These are phyloP conservation scores for Tuta absoluta DNA, from an alignment of 2,888 invertebrate genomes.

Conservation along the genomic window DNA sequence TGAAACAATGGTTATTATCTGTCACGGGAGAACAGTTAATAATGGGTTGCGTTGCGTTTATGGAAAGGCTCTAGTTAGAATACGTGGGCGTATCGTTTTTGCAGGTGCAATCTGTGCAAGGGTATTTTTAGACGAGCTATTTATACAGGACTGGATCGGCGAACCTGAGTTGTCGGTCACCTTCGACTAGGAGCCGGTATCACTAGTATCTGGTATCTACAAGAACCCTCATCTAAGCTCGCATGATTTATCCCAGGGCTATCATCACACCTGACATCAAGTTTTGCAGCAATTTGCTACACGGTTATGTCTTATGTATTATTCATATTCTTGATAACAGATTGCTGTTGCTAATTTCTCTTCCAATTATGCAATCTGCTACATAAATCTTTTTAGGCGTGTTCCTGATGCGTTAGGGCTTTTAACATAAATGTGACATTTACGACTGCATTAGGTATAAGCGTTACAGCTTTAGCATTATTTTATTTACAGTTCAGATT, in stretches of 20 bases:
- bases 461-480: background rate
- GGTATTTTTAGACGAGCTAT: slow-evolving; percentile 75
- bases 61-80: slow-evolving; percentile 35
- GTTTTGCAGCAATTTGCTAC: slow-evolving; percentile 21
- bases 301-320: slow-evolving; percentile 17
- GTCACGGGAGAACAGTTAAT: slow-evolving; percentile 27
- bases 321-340: slow-evolving; percentile 23
- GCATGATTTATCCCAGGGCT: slow-evolving; percentile 23
- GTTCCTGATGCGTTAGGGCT: slow-evolving; percentile 14
- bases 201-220: slow-evolving; percentile 24
- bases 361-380: slow-evolving; percentile 16
- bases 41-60: slow-evolving; percentile 22
- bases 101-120: slow-evolving; percentile 70
- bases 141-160: slow-evolving; percentile 71
- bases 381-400: slow-evolving; percentile 17
- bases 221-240: slow-evolving; percentile 8
- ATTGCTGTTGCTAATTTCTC: slow-evolving; percentile 21
- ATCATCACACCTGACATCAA: slow-evolving; percentile 24
- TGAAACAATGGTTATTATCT: slow-evolving; percentile 29
- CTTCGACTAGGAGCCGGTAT: slow-evolving; percentile 49
- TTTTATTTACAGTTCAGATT: background rate
- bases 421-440: slow-evolving; percentile 21
- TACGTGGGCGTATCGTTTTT: slow-evolving; percentile 45
- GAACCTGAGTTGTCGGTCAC: slow-evolving; percentile 60
- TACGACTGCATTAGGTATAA: slow-evolving; percentile 8